Base-by-base conservation (phyloP, 2,113 vertebrate genomes). In the Ciconia stormi region DNA sequence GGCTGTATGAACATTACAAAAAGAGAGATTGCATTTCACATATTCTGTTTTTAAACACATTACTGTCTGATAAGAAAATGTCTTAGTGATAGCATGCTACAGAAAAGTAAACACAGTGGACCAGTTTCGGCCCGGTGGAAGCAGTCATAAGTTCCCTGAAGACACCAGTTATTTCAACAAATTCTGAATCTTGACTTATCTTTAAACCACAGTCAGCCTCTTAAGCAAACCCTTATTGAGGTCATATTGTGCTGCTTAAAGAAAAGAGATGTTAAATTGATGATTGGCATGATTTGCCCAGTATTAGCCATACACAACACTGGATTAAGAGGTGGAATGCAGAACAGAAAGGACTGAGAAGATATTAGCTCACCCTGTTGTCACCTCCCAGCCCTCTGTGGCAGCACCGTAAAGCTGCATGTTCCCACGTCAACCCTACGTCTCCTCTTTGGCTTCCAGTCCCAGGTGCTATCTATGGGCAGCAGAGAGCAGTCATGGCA, bases 311-410 rank as follows among this genome's bases (percentile, higher is more conserved):
- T 30, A n/a, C 2, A 30, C 10, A 49, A 38, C 16, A 16, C 0
- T 4, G 8, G 59, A 44, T 18, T 73, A 47, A 21, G 3, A 11
- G 8, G 10, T 2, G 6, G 3, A 72, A 44, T 0, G 1, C 1
- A 19, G 29, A 50, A 62, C 25, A n/a, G 25, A 27, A 59, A 66
- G 44, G 27, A 55, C 58, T 34, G 29, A 38, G 26, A 77, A 11
- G 8, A 14, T 11, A 56, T 13, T 16, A 20, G 13, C 22, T 72
- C 5, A 1, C 9, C 25, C 13, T 25, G 18, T 25, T 36, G 21
- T 42, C 29, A 25, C 17, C 46, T 72, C 46, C 26, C 26, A 72
- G 65, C 6, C 16, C 46, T 26, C 58, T 26, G 9, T 21, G 30
- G 34, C 25, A 42, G 58, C 50, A 66, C 9, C 2, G 0, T 36